Conservation (phyloP, 2,888 invertebrate species). For the Chrysodeixis includens region DNA sequence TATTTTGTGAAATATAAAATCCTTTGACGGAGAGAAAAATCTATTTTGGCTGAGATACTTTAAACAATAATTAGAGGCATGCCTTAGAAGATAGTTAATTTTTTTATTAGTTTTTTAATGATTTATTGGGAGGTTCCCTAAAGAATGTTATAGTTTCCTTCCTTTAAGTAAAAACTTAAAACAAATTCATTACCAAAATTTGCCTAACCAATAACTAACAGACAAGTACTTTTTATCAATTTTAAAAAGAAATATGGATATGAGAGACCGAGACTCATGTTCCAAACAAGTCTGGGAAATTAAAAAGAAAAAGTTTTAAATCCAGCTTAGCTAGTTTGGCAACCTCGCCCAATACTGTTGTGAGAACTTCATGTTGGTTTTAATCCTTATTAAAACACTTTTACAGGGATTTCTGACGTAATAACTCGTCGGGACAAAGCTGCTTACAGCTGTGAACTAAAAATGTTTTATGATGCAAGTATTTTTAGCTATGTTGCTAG, state of each 20-base stretch:
- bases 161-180: no score
- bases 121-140: no score
- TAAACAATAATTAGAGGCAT: background rate
- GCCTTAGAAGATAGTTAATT: background rate
- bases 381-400: constrained; percentile 4
- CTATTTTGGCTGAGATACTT: background rate
- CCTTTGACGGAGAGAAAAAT: background rate
- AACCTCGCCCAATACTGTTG: background rate
- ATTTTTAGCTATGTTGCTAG: background rate
- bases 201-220: background rate
- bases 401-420: background rate
- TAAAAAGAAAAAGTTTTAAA: background rate
- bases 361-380: background rate
- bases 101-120: no score
- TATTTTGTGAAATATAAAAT: background rate
- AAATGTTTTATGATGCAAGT: background rate
- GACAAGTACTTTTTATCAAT: background rate
- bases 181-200: no score
- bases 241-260: background rate
- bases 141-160: no score
- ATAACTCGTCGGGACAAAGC: background rate
- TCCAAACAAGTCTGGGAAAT: background rate
- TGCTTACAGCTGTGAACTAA: background rate
- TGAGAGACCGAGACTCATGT: no score
- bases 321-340: constrained; percentile 4